Percentiles rank a stretch among this genome's conserved stretches.
phyloP scores from a whole-genome alignment of 2,888 invertebrate species.

The Drosophila merina region DNA sequence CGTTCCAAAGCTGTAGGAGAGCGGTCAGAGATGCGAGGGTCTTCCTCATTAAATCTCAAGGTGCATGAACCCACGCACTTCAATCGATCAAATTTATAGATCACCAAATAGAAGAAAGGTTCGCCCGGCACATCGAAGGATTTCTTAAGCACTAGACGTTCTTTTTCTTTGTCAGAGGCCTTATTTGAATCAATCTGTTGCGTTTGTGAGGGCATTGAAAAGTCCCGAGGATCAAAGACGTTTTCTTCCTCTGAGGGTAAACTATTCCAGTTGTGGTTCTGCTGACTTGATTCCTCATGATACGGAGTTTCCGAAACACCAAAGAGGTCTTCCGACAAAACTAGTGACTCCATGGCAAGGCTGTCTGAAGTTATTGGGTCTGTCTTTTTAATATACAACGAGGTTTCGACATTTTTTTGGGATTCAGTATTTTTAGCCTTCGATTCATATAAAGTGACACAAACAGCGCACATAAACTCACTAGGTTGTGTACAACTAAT shows the following conservation, averaged over 20 bases:
- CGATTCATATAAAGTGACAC: slow-evolving; percentile 35
- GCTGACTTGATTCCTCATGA: neutral
- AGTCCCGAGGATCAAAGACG: too few relatives aligned
- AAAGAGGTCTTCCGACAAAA: slow-evolving; percentile 29
- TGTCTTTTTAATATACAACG: slow-evolving; percentile 40
- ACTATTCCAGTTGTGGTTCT: too few relatives aligned
- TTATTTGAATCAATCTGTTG: neutral
- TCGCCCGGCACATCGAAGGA: slow-evolving; percentile 4
- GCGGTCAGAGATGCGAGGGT: slow-evolving; percentile 48
- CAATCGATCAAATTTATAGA: slow-evolving; percentile 41
- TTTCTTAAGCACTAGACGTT: slow-evolving; percentile 35
- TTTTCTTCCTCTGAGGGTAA: too few relatives aligned
- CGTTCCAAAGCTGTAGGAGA: slow-evolving; percentile 32
- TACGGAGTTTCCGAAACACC: neutral
- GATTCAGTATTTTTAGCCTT: too few relatives aligned
- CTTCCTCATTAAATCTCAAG: slow-evolving; percentile 42
- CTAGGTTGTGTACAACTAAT: neutral
- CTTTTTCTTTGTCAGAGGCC: neutral
- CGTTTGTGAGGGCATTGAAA: neutral
- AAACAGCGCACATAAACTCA: slow-evolving; percentile 61
- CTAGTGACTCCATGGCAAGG: slow-evolving; percentile 10
- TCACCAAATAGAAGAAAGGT: slow-evolving; percentile 42
- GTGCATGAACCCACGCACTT: slow-evolving; percentile 49
- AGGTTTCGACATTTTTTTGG: slow-evolving; percentile 7
- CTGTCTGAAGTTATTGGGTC: neutral